Evolutionary conservation across 1,140 invertebrate species (phyloP), one percentile per base, ranked within the genome.

Genomic region (Dendrolimus kikuchii): DNA sequence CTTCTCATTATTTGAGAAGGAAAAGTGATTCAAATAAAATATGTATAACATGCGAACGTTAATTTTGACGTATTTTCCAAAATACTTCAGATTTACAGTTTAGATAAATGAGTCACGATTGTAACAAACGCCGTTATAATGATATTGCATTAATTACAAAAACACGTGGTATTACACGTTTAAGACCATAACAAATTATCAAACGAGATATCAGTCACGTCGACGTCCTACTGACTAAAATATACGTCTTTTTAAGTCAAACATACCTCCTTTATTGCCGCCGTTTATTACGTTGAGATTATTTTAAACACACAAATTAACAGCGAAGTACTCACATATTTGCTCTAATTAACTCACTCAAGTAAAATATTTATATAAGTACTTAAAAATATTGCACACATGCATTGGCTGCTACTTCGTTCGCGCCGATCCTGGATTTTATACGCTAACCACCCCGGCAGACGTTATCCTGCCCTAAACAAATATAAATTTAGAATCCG

Each of bases 121-220:
- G 46, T 51, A 60, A 51, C 46, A 39, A 62, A 57, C 58, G 48
- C 57, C 60, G 57, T 62, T 64, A 62, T 57, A 61, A 61, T 53
- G 54, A 59, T 51, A 50, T 57, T 52, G 45, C 44, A 51, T 55
- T 61, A 55, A 46, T 59, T 59, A 59, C 37, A 49, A 51, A 60
- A 49, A 55, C 53, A 57, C 51, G 55, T 59, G 42, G 51, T 52
- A 40, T 57, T 52, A 48, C 38, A 40, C 38, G 45, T n/a, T 9
- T 51, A 62, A 61, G 46, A 55, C 63, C 49, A 57, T 56, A 48
- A 55, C 53, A 57, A 60, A 64, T 61, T 65, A 61, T 63, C 64
- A 41, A 40, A 55, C 47, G 40, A 55, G 51, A 53, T 57, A 64
- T 66, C 62, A 56, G 68, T 68, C 68, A 71, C 66, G 68, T 71